A percentile compares a stretch with the other conserved stretches of the same genome.
These are phyloP conservation scores for Petrolisthes manimaculis DNA, from an alignment of 2,888 invertebrate species.

Conservation along the genomic window DNA sequence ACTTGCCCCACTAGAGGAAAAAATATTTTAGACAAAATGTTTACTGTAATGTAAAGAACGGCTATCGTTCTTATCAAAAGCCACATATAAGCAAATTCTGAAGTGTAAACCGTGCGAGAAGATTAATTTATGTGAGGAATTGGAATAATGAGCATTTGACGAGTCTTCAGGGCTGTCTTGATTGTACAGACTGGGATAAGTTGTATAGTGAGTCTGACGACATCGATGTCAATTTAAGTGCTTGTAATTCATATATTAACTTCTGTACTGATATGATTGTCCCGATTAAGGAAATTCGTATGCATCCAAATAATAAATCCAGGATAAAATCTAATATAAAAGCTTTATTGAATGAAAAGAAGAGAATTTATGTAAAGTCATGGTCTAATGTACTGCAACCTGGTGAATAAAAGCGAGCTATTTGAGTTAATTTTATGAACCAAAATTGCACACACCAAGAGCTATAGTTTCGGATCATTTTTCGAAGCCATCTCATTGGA, in stretches of 20 bases:
- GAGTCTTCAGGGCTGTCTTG: conserved; percentile 10
- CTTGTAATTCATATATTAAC: conserved; percentile 26
- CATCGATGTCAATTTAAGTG: conserved; percentile 7
- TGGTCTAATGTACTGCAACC: too few species aligned
- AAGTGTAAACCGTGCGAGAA: neutral
- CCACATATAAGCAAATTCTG: conserved; percentile 9
- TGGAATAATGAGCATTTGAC: neutral
- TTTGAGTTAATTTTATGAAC: too few species aligned
- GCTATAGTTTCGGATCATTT: too few species aligned
- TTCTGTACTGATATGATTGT: conserved; percentile 25
- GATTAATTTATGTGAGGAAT: neutral
- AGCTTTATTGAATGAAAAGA: conserved; percentile 17
- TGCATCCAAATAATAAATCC: conserved; percentile 17
- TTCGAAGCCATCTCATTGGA: too few species aligned
- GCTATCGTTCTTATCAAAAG: too few species aligned
- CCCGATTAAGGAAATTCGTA: neutral
- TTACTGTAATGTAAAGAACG: too few species aligned
- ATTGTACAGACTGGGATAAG: conserved; percentile 11
- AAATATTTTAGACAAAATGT: too few species aligned
- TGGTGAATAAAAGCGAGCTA: too few species aligned
- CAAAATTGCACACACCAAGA: too few species aligned
- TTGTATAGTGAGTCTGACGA: neutral
- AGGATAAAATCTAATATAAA: neutral
- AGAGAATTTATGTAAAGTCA: too few species aligned
- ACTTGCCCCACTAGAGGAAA: too few species aligned